A percentile compares a stretch with the other conserved stretches of the same genome.
Evolutionary conservation across 2,797 vertebrate genomes (phyloP).

Genomic region (Serranus cabrilla): DNA sequence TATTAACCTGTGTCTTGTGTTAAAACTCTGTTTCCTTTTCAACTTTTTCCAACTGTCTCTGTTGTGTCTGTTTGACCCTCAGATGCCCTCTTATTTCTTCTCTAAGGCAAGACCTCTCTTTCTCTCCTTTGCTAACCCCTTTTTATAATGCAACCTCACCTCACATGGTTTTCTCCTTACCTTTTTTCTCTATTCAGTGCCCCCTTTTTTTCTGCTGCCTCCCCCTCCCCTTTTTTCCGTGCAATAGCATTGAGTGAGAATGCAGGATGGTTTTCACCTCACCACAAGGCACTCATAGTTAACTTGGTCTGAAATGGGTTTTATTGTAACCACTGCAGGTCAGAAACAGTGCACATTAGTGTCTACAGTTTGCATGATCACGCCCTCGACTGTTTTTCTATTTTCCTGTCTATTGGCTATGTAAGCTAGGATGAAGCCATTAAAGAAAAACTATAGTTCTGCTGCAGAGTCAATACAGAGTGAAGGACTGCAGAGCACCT

Average conservation of each 20-base stretch:
- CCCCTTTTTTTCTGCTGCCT: conserved; percentile 40
- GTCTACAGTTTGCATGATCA: conserved; percentile 73
- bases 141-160: conserved; percentile 74
- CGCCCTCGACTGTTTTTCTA: conserved; percentile 57
- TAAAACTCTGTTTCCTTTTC: conserved; percentile 75
- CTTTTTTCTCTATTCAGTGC: conserved; percentile 47
- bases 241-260: conserved; percentile 57
- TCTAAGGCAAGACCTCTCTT: conserved; percentile 87
- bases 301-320: conserved; percentile 53
- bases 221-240: conserved; percentile 24
- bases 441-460: conserved; percentile 9
- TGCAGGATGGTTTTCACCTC: conserved; percentile 66
- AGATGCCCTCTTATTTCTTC: conserved; percentile 90
- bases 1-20: conserved; percentile 81
- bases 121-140: conserved; percentile 80
- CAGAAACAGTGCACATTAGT: conserved; percentile 65
- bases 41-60: conserved; percentile 80
- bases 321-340: conserved; percentile 56
- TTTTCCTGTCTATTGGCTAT: conserved; percentile 35
- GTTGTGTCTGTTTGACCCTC: conserved; percentile 86
- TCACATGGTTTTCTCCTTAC: conserved; percentile 68
- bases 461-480: background rate
- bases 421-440: conserved; percentile 21
- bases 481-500: background rate
- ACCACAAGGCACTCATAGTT: conserved; percentile 58